These are phyloP conservation scores for Therioaphis trifolii DNA, from an alignment of 2,888 invertebrate genomes.

Conservation along the genomic window DNA sequence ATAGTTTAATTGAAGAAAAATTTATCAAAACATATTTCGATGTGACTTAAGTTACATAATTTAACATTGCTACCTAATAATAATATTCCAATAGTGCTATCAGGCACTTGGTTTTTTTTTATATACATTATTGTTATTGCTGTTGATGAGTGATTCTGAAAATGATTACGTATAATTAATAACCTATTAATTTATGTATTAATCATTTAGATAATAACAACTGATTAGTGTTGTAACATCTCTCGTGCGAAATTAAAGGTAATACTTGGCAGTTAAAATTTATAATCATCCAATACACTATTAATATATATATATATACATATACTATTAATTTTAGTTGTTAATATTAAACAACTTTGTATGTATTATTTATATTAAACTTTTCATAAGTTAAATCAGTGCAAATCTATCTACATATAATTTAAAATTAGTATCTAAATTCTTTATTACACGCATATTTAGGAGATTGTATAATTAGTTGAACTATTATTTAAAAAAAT, in stretches of 20 bases:
- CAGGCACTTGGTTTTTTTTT: not conserved
- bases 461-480: slow-evolving; percentile 5
- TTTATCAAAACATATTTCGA: not conserved
- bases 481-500: slow-evolving; percentile 1
- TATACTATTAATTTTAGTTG: not conserved
- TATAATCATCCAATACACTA: not conserved
- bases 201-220: not conserved
- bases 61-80: not conserved
- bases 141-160: not conserved
- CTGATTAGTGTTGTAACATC: not conserved
- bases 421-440: not conserved
- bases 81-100: not conserved
- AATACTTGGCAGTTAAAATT: not conserved
- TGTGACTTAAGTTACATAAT: too few species aligned
- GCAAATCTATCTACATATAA: too few species aligned
- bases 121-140: too few species aligned
- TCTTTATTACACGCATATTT: not conserved
- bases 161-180: not conserved
- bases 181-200: not conserved
- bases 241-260: not conserved
- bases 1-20: too few species aligned
- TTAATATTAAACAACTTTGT: not conserved
- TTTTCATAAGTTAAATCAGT: too few species aligned
- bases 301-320: too few species aligned
- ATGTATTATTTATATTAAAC: too few species aligned